A percentile compares a stretch with the other conserved stretches of the same genome.
These are phyloP conservation scores for Phasia obesa DNA, from an alignment of 2,888 invertebrate species.

Conservation along the genomic window DNA sequence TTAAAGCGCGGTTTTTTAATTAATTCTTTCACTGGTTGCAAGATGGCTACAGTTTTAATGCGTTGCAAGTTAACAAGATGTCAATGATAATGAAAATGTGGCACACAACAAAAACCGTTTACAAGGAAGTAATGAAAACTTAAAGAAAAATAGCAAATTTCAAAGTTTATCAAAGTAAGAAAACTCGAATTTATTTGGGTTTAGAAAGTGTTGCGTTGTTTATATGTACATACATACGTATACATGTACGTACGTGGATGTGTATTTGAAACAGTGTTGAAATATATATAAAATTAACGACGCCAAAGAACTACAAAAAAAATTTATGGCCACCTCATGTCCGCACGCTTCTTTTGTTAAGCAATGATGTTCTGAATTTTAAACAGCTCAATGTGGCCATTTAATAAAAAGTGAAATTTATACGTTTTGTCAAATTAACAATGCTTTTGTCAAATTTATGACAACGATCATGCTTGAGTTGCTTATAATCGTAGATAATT, in stretches of 20 bases:
- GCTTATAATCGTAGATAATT: too few species aligned
- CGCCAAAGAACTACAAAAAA: slow-evolving; percentile 33
- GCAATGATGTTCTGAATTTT: slow-evolving; percentile 61
- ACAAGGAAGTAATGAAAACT: slow-evolving; percentile 6
- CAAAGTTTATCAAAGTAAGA: not conserved
- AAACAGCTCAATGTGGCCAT: slow-evolving; percentile 23
- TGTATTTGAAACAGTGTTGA: not conserved
- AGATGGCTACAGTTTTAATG: not conserved
- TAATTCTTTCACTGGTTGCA: slow-evolving; percentile 3
- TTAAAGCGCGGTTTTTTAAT: slow-evolving; percentile 1
- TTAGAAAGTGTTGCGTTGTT: slow-evolving; percentile 12
- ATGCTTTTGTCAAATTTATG: too few species aligned
- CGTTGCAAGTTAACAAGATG: slow-evolving; percentile 29
- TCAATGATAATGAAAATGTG: slow-evolving; percentile 10
- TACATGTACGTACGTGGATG: too few species aligned
- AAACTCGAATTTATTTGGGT: slow-evolving; percentile 53
- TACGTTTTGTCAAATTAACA: slow-evolving; percentile 34
- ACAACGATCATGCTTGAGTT: too few species aligned
- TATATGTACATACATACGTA: too few species aligned
- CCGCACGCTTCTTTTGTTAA: slow-evolving; percentile 36
- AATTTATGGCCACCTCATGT: slow-evolving; percentile 26
- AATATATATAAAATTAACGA: slow-evolving; percentile 10
- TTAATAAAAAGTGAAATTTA: slow-evolving; percentile 66
- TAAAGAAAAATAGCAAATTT: not conserved
- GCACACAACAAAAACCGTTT: slow-evolving; percentile 4